Percentiles rank a stretch among this genome's conserved stretches.
Evolutionary conservation across 2,113 vertebrate species (phyloP).

Genomic region (Acanthochromis polyacanthus): DNA sequence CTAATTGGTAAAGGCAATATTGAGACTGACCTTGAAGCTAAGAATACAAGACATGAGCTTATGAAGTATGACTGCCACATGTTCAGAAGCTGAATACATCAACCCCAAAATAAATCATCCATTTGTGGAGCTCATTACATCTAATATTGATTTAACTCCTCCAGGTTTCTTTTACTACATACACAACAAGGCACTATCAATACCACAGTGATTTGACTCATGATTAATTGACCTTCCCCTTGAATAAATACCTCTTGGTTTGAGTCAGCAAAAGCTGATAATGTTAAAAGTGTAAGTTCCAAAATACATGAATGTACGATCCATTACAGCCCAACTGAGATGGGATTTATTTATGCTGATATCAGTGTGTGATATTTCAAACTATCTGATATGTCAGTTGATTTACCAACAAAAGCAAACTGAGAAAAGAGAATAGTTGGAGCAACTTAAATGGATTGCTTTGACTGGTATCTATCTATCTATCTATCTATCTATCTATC

Average conservation of each 20-base stretch:
- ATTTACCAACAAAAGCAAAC: too few species aligned
- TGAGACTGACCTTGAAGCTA: not conserved
- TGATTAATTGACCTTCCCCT: not conserved
- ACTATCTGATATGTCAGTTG: not conserved
- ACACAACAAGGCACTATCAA: not conserved
- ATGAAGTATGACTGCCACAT: not conserved
- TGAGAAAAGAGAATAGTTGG: too few species aligned
- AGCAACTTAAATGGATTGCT: too few species aligned
- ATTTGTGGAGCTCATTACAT: slow-evolving; percentile 2
- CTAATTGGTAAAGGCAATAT: too few species aligned
- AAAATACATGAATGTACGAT: not conserved
- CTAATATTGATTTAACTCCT: not conserved
- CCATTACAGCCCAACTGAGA: not conserved
- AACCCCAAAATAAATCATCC: not conserved
- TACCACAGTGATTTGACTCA: not conserved
- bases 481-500: too few species aligned
- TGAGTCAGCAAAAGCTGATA: slow-evolving; percentile 5
- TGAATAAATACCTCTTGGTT: slow-evolving; percentile 16
- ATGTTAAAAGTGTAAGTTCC: not conserved
- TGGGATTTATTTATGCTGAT: not conserved
- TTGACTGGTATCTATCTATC: too few species aligned
- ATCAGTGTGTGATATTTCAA: not conserved
- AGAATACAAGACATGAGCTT: not conserved
- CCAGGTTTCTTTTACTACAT: not conserved
- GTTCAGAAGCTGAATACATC: not conserved